These are phyloP conservation scores for Microplitis demolitor DNA, from an alignment of 1,140 invertebrate species.

Conservation along the genomic window DNA sequence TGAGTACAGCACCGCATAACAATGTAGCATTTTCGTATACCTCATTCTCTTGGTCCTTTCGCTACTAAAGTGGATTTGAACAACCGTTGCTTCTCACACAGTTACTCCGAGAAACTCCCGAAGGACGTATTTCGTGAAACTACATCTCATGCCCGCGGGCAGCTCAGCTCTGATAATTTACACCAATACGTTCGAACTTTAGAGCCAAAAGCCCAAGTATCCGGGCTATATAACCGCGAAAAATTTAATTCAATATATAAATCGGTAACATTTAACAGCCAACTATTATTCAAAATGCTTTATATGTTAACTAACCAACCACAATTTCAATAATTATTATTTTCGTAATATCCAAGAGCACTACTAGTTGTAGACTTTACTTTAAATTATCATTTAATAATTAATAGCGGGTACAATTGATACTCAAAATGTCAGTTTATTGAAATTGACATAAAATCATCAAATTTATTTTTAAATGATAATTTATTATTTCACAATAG, in stretches of 20 bases:
- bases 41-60: conserved; percentile 1
- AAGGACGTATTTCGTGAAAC: conserved; percentile 7
- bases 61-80: not conserved
- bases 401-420: too few relatives aligned
- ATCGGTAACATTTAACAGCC: not conserved
- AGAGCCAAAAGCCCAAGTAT: not conserved
- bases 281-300: too few relatives aligned
- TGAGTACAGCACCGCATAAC: not conserved
- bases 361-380: too few relatives aligned
- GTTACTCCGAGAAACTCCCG: not conserved
- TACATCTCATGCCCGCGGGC: not conserved
- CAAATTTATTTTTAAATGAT: too few relatives aligned
- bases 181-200: not conserved
- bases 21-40: conserved; percentile 3
- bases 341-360: too few relatives aligned
- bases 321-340: too few relatives aligned
- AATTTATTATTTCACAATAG: too few relatives aligned
- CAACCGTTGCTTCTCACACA: conserved; percentile 1
- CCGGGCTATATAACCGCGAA: not conserved
- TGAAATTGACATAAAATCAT: too few relatives aligned
- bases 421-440: too few relatives aligned
- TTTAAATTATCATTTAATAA: too few relatives aligned
- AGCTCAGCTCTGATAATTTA: not conserved
- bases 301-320: too few relatives aligned
- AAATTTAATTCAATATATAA: not conserved